Base-by-base conservation (phyloP, 2,113 vertebrate genomes). In the Bagarius yarrelli region DNA sequence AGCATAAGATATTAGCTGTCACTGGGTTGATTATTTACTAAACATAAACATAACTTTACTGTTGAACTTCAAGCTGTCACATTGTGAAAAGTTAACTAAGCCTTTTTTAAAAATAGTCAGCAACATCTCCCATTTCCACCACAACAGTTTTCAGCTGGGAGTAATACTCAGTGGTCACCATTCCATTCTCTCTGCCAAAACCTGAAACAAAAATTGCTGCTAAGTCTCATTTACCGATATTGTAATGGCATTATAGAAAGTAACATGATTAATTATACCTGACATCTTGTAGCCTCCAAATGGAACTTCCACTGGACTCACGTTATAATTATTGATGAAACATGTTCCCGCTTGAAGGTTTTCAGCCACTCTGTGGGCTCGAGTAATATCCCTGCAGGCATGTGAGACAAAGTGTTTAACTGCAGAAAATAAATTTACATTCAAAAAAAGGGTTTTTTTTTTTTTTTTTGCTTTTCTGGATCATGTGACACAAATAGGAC, bases 241-340 rank as follows among this genome's bases (percentile, higher is more conserved):
- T 69, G 9, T 40, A 34, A 25, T 16, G 40, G 4, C 16, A 76
- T 47, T 61, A 25, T 47, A 27, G 1, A 50, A 63, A 34, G 59
- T 23, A 52, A 5, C 40, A 76, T 61, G 5, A 56, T 12, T 21
- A 81, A 23, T 12, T 56, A 34, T 87, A 98, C 98, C 98, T 89
- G 98, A 99, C 87, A 89, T 94, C 89, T 99, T 99, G 87, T 96
- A 99, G 3, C 98, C 98, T 30, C 98, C 98, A 0, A 99, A 99
- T 0, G 98, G 98, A 83, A 99, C 0, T 79, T 98, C 96, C 85
- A 99, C 82, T 0, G 95, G 94, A 83, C 84, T 95, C 83, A 92
- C 21, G 0, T 98, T 99, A 89, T 99, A 99, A 92, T 98, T 99
- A 91, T 99, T 99, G 70, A 99, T 95, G 90, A 93, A 99, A 89